phyloP scores from a whole-genome alignment of 1,140 invertebrate species.

The Melitaea cinxia region DNA sequence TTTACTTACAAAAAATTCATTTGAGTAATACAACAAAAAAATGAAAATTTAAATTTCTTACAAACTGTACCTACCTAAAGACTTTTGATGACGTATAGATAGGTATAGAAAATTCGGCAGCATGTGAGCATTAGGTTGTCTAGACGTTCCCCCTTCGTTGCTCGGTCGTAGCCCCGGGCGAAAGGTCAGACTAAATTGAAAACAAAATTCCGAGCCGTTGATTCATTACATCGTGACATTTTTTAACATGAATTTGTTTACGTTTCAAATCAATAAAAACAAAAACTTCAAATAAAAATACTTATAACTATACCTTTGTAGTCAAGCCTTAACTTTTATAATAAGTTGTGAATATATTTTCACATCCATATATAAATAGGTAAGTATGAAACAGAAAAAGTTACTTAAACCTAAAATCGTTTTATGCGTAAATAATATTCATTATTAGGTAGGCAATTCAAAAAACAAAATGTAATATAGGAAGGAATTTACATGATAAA shows the following conservation, averaged over 20 bases:
- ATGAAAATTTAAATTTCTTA: neutral
- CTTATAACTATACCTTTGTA: no score
- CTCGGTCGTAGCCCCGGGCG: constrained; percentile 69
- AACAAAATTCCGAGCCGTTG: constrained; percentile 49
- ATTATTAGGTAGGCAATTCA: no score
- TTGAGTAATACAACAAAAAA: no score
- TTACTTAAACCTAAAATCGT: no score
- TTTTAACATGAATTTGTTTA: neutral
- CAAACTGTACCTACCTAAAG: neutral
- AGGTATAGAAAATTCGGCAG: constrained; percentile 4
- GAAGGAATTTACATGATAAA: neutral
- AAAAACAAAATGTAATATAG: neutral
- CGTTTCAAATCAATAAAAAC: no score
- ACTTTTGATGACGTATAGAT: neutral
- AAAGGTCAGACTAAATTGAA: constrained; percentile 69
- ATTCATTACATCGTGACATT: neutral
- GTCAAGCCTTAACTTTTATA: no score
- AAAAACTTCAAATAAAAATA: no score
- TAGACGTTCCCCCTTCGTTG: constrained; percentile 67
- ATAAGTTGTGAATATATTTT: no score
- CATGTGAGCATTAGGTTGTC: constrained; percentile 48
- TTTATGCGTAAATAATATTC: no score
- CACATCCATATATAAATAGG: no score
- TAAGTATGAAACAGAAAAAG: no score
- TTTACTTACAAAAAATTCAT: no score